phyloP scores from a whole-genome alignment of 1,140 invertebrate genomes.

The Pseudomyrmex cubaensis region DNA sequence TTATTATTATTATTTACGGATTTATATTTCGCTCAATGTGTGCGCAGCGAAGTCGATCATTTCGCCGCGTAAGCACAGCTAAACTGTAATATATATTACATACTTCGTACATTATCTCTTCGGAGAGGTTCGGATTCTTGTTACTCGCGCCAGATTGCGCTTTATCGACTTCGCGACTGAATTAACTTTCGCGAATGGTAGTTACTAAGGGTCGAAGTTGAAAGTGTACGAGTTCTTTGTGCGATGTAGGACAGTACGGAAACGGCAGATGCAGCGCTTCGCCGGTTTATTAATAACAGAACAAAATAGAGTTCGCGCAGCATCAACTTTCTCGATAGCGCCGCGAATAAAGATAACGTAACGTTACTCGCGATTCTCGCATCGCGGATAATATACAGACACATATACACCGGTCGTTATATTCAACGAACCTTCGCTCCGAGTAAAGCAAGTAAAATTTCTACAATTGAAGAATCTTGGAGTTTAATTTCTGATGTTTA shows the following conservation, averaged over 20 bases:
- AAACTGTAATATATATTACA: not conserved
- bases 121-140: constrained; percentile 2
- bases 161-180: constrained; percentile 51
- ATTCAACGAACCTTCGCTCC: constrained; percentile 7
- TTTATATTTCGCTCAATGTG: not conserved
- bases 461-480: constrained; percentile 38
- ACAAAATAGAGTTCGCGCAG: constrained; percentile 46
- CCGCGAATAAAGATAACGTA: constrained; percentile 46
- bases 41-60: not conserved
- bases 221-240: constrained; percentile 54
- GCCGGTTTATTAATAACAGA: constrained; percentile 66
- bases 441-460: constrained; percentile 51
- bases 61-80: not conserved
- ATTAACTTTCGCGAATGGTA: constrained; percentile 36
- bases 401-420: constrained; percentile 3
- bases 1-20: no score
- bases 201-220: constrained; percentile 18
- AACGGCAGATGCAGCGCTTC: constrained; percentile 10
- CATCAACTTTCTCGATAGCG: constrained; percentile 13
- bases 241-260: constrained; percentile 10
- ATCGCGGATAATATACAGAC: constrained; percentile 1
- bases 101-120: constrained; percentile 28
- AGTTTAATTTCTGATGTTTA: constrained; percentile 38
- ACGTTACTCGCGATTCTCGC: constrained; percentile 37
- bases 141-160: constrained; percentile 53